Conservation (phyloP, 2,888 invertebrate genomes). For the Idaea straminata region DNA sequence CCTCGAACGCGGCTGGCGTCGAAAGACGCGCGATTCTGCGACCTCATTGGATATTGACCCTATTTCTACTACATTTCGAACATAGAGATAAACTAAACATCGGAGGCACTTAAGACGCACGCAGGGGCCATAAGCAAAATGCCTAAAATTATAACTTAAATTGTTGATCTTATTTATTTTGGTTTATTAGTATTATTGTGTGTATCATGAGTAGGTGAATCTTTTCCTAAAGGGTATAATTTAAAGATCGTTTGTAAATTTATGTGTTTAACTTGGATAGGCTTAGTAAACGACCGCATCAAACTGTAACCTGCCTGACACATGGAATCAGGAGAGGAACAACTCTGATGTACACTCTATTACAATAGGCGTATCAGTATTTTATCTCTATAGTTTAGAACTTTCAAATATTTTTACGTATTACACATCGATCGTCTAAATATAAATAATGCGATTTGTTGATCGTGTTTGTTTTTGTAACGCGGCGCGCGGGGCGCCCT, state of each 20-base stretch:
- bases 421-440: slow-evolving; percentile 26
- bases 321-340: no score
- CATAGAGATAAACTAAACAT: not conserved
- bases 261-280: no score
- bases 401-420: slow-evolving; percentile 25
- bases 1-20: slow-evolving; percentile 13
- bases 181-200: no score
- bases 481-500: not conserved
- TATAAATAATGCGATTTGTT: slow-evolving; percentile 22
- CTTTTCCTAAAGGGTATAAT: no score
- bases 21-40: slow-evolving; percentile 28
- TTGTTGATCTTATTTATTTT: no score
- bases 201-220: no score
- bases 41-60: slow-evolving; percentile 42
- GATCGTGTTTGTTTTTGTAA: slow-evolving; percentile 3
- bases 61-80: slow-evolving; percentile 30
- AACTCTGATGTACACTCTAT: no score
- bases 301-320: no score
- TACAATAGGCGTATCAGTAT: not conserved
- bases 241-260: no score
- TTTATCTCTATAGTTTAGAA: slow-evolving; percentile 7
- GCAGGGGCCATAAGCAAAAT: not conserved
- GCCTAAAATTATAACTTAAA: no score
- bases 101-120: not conserved
- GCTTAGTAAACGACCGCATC: no score